Percentiles rank a stretch among this genome's conserved stretches.
These are phyloP conservation scores for Cydia strobilella DNA, from an alignment of 1,140 invertebrate species.

Conservation along the genomic window DNA sequence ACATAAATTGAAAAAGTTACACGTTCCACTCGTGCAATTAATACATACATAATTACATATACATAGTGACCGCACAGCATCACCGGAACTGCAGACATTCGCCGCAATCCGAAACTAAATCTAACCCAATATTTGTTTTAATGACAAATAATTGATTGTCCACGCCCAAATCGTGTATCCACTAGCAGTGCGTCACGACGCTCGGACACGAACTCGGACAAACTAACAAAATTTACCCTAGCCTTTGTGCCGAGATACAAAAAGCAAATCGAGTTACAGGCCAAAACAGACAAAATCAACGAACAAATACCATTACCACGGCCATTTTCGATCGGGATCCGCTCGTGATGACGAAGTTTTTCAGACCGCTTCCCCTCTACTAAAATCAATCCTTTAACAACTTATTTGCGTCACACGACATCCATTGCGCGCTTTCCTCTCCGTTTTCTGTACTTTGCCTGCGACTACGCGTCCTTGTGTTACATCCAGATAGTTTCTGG, in stretches of 20 bases:
- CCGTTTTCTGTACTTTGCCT: background rate
- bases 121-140: constrained; percentile 76
- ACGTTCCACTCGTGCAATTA: background rate
- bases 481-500: background rate
- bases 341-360: constrained; percentile 76
- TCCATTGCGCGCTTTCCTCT: constrained; percentile 44
- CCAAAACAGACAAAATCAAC: constrained; percentile 77
- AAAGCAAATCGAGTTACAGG: constrained; percentile 79
- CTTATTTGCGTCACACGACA: background rate
- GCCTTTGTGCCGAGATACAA: constrained; percentile 66
- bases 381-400: constrained; percentile 21
- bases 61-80: background rate
- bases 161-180: constrained; percentile 53
- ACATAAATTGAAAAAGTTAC: constrained; percentile 8
- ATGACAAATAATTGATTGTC: constrained; percentile 71
- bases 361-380: constrained; percentile 51
- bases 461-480: constrained; percentile 41
- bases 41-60: background rate
- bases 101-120: constrained; percentile 52
- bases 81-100: constrained; percentile 32
- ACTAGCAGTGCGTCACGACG: constrained; percentile 39
- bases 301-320: constrained; percentile 76
- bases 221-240: constrained; percentile 75
- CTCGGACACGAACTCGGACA: constrained; percentile 38
- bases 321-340: constrained; percentile 70